These are phyloP conservation scores for Pteromalus puparum DNA, from an alignment of 1,140 invertebrate species.

Conservation along the genomic window DNA sequence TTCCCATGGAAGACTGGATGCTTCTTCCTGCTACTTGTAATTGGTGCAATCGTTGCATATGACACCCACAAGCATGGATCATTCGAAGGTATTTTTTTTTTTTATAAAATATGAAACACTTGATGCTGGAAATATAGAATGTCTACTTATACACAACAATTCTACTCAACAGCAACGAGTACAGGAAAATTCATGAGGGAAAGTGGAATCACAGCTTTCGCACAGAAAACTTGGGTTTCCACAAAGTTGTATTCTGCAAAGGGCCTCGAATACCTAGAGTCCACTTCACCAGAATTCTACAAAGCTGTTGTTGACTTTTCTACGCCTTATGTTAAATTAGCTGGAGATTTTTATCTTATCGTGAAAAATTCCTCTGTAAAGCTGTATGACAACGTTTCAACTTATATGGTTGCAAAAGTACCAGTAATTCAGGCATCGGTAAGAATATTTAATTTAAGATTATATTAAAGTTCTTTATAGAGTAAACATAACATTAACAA, in stretches of 20 bases:
- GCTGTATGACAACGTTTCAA: slow-evolving; percentile 75
- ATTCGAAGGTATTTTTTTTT: slow-evolving; percentile 66
- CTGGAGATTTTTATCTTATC: slow-evolving; percentile 76
- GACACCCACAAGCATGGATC: slow-evolving; percentile 70
- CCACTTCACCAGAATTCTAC: slow-evolving; percentile 81
- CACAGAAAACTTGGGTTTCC: slow-evolving; percentile 77
- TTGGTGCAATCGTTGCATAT: slow-evolving; percentile 65
- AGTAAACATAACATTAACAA: too few relatives aligned
- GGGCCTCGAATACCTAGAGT: slow-evolving; percentile 79
- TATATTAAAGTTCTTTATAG: slow-evolving; percentile 15
- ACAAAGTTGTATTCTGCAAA: slow-evolving; percentile 76
- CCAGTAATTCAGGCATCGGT: slow-evolving; percentile 79
- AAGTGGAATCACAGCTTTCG: slow-evolving; percentile 78
- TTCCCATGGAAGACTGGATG: slow-evolving; percentile 71
- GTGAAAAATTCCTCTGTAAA: slow-evolving; percentile 74
- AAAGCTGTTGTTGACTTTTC: slow-evolving; percentile 75
- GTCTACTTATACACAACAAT: neutral
- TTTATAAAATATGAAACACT: neutral
- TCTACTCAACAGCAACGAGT: slow-evolving; percentile 70
- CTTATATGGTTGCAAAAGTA: slow-evolving; percentile 78
- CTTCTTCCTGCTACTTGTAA: slow-evolving; percentile 66
- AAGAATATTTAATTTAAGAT: slow-evolving; percentile 66
- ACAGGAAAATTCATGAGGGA: slow-evolving; percentile 79
- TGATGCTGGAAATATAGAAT: neutral
- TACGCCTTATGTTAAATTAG: slow-evolving; percentile 79